A percentile compares a stretch with the other conserved stretches of the same genome.
Conservation (phyloP, 2,888 invertebrate species). For the Aphrophora alni region DNA sequence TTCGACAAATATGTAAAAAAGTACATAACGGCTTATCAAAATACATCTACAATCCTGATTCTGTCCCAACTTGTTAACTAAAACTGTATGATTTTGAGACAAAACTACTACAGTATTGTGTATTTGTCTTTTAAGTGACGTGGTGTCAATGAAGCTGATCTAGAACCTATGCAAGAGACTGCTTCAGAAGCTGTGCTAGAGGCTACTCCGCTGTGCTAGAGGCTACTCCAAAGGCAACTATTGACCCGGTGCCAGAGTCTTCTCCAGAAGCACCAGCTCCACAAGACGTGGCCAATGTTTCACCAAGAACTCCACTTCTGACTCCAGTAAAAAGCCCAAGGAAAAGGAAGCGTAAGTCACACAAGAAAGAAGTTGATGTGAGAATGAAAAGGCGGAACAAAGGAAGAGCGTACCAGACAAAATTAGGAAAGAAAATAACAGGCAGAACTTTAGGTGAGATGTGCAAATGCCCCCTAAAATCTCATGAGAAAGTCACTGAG, state of each 20-base stretch:
- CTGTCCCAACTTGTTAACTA: not conserved
- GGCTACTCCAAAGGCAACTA: slow-evolving; percentile 3
- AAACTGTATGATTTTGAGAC: slow-evolving; percentile 9
- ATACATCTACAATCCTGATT: not conserved
- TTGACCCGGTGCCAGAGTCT: not conserved
- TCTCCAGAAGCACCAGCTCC: not conserved
- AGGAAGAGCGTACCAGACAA: not conserved
- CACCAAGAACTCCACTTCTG: slow-evolving; percentile 2
- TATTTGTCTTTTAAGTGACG: not conserved
- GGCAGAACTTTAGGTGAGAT: slow-evolving; percentile 15
- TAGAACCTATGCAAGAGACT: slow-evolving; percentile 3
- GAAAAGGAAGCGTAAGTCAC: not conserved
- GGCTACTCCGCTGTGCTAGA: not conserved
- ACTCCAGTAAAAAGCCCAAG: not conserved
- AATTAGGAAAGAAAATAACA: not conserved
- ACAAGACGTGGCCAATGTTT: slow-evolving; percentile 2
- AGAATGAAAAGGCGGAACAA: slow-evolving; percentile 15
- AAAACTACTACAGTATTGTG: not conserved
- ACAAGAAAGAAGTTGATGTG: not conserved
- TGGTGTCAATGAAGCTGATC: not conserved
- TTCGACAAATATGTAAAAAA: not conserved
- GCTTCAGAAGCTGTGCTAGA: not conserved
- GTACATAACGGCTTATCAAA: not conserved
- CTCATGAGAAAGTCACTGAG: slow-evolving; percentile 10
- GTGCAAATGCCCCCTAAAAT: slow-evolving; percentile 20